Evolutionary conservation across 2,888 invertebrate genomes (phyloP).

Genomic region (Aphidoletes aphidimyza): DNA sequence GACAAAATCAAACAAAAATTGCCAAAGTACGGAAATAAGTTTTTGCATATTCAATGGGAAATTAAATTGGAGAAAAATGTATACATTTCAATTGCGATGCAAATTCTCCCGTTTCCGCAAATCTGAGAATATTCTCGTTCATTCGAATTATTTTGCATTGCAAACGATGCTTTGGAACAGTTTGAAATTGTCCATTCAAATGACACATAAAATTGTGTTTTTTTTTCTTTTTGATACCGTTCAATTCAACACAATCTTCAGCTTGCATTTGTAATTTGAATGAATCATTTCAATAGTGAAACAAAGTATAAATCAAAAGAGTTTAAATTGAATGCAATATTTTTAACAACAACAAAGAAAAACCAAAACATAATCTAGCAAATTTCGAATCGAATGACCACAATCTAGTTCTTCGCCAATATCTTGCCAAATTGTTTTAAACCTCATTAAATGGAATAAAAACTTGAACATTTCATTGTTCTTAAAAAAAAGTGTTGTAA

Average conservation of each 20-base stretch:
- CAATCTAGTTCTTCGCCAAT: too few species aligned
- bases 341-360: too few species aligned
- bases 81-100: constrained; percentile 52
- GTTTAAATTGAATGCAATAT: too few species aligned
- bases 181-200: neutral
- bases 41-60: constrained; percentile 36
- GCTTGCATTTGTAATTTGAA: too few species aligned
- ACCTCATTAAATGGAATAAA: too few species aligned
- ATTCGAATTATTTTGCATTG: neutral
- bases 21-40: constrained; percentile 9
- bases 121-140: neutral
- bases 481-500: too few species aligned
- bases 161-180: too few species aligned
- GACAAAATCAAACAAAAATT: neutral
- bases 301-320: neutral
- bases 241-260: too few species aligned
- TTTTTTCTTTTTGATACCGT: neutral
- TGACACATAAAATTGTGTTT: neutral
- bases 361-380: too few species aligned
- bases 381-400: too few species aligned
- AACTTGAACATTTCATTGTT: too few species aligned
- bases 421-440: too few species aligned
- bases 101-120: neutral
- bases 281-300: neutral
- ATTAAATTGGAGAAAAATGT: constrained; percentile 17